Evolutionary conservation across 1,140 invertebrate genomes (phyloP).

Genomic region (Microplitis mediator): DNA sequence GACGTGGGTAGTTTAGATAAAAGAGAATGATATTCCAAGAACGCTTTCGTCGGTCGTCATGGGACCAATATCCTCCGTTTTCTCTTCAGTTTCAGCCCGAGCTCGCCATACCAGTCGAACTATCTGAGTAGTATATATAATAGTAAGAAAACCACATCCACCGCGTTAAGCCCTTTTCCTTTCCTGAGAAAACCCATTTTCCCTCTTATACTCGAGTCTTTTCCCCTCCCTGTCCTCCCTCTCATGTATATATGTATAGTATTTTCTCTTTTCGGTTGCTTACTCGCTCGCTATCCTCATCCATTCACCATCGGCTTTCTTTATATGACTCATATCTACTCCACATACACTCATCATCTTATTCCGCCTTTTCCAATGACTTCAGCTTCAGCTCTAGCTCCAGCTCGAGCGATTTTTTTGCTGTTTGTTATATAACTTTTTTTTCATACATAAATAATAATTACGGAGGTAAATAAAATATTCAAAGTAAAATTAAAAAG

Average conservation of each 20-base stretch:
- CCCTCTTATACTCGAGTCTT: background rate
- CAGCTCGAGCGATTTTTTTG: no score
- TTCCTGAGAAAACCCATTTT: background rate
- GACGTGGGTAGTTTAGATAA: conserved; percentile 45
- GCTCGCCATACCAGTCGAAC: conserved; percentile 21
- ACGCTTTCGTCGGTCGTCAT: conserved; percentile 33
- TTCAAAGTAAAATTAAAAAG: no score
- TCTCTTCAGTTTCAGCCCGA: conserved; percentile 5
- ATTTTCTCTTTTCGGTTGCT: conserved; percentile 9
- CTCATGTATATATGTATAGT: background rate
- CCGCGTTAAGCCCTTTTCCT: conserved; percentile 13
- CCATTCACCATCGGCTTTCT: no score
- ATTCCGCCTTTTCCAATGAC: no score
- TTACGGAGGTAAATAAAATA: no score
- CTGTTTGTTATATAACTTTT: no score
- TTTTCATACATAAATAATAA: no score
- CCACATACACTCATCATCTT: no score
- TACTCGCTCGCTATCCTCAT: no score
- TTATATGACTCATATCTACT: no score
- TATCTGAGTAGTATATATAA: background rate
- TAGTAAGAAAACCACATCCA: conserved; percentile 23
- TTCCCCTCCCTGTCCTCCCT: background rate
- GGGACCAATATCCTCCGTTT: conserved; percentile 38
- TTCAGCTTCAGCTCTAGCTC: no score
- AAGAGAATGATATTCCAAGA: conserved; percentile 40